Evolutionary conservation across 2,113 vertebrate genomes (phyloP), one percentile per base, ranked within the genome.

Genomic region (Dicentrarchus labrax): DNA sequence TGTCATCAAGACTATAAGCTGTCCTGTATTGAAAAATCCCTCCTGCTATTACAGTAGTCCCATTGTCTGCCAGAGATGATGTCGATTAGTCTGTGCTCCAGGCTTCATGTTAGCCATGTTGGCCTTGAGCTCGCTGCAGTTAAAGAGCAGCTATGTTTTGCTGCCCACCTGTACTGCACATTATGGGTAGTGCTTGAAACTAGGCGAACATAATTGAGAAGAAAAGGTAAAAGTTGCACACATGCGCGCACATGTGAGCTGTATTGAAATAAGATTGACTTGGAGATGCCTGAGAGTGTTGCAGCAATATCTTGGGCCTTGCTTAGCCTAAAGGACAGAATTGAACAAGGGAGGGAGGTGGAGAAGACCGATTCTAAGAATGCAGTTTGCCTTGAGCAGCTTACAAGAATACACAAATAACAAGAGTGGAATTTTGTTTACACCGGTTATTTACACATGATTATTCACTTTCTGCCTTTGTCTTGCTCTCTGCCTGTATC

Each of bases 391-490:
- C 47, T 56, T 15, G 19, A 78, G 64, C 24, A 64, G 8, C 48
- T 82, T 70, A 17, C 8, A 59, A 51, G 2, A 60, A 51, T 64
- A 51, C 43, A 30, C 8, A 17, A 47, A 65, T 61, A 43, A 54
- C 17, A 36, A 13, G 9, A 84, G 73, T 48, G 59, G 22, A 43
- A 65, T 59, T 64, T 78, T 8, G 24, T 54, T 80, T 41, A n/a
- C 12, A 15, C 36, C 9, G 22, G 2, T 61, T 36, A 38, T 68
- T 43, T 36, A 53, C 17, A 30, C 11, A 2, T 12, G 2, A 21
- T 68, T 9, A 16, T 61, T 59, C 30, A 65, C 22, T 24, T 30
- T 68, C 17, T 60, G 43, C 4, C 1, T 12, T 86, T 50, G 0
- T 54, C 62, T 59, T 47, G 2, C 30, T 24, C 1, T 61, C 8